A percentile compares a stretch with the other conserved stretches of the same genome.
Evolutionary conservation across 2,888 invertebrate species (phyloP).

Genomic region (Caenorhabditis drosophilae): DNA sequence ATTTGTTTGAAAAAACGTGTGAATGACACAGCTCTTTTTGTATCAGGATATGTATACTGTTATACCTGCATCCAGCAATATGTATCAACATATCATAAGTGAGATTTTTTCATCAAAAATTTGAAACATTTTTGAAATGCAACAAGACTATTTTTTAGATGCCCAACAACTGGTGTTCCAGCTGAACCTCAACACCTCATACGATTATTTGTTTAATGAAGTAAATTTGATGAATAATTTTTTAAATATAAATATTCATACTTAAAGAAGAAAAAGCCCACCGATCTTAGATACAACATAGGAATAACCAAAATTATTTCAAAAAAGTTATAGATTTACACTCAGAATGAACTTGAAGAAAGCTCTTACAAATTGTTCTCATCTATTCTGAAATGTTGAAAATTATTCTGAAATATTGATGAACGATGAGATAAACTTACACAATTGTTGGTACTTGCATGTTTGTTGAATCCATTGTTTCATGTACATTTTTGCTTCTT

Average conservation of each 20-base stretch:
- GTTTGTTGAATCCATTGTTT: conserved; percentile 36
- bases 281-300: no score
- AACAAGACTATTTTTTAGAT: conserved; percentile 34
- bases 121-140: not conserved
- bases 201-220: conserved; percentile 46
- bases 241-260: conserved; percentile 1
- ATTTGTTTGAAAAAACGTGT: conserved; percentile 58
- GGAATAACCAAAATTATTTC: no score
- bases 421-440: not conserved
- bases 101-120: no score
- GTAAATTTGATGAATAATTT: not conserved
- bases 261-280: no score
- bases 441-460: conserved; percentile 34
- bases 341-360: conserved; percentile 8
- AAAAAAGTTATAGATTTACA: no score
- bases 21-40: conserved; percentile 64
- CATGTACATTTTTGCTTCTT: conserved; percentile 47
- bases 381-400: conserved; percentile 18
- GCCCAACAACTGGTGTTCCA: conserved; percentile 65
- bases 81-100: conserved; percentile 54
- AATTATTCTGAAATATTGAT: not conserved
- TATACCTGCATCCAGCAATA: conserved; percentile 65
- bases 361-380: conserved; percentile 23
- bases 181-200: conserved; percentile 57
- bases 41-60: conserved; percentile 69